Base-by-base conservation (phyloP, 2,797 vertebrate species). In the Schizothorax lantsangensis region DNA sequence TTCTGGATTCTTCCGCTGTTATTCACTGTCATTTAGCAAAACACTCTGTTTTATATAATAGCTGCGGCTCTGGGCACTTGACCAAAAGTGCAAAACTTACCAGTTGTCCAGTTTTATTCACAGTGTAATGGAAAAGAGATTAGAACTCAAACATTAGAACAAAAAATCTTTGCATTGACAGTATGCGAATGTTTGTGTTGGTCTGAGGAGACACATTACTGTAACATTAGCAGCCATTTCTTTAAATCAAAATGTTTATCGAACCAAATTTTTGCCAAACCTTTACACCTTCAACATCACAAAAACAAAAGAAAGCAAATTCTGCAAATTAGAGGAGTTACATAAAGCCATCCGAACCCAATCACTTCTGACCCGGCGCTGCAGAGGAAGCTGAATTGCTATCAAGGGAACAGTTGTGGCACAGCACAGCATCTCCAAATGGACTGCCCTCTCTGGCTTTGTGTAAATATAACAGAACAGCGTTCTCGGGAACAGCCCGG, bases 401-500 rank as follows among this genome's bases (percentile, higher is more conserved):
- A 74, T n/a, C 72, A 45, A 17, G 68, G 79, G 79, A 86, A 59
- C 79, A 83, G 75, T 86, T 66, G 62, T 38, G 33, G 77, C 72
- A 54, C 66, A 79, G 74, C 49, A 19, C 26, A 69, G 40, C 54
- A 8, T 36, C 64, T 86, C 74, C 75, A 80, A 81, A 87, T 84
- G 74, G 59, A 77, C 62, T n/a, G 80, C 38, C 73, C 26, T 38
- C 4, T 3, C 83, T 54, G 64, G 30, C 49, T 72, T 59, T 33
- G 47, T 54, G 75, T 57, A 71, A 68, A 66, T 84, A 38, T 77
- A 88, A 81, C 81, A 59, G 89, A 86, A 90, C 81, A 80, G 80
- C 87, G 86, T 85, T 73, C 84, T 90, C 72, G 40, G 85, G 86
- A 90, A 87, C 81, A 84, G 81, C 79, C 47, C 30, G 84, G 43